Base-by-base conservation (phyloP, 2,888 invertebrate genomes). In the Nysson spinosus region DNA sequence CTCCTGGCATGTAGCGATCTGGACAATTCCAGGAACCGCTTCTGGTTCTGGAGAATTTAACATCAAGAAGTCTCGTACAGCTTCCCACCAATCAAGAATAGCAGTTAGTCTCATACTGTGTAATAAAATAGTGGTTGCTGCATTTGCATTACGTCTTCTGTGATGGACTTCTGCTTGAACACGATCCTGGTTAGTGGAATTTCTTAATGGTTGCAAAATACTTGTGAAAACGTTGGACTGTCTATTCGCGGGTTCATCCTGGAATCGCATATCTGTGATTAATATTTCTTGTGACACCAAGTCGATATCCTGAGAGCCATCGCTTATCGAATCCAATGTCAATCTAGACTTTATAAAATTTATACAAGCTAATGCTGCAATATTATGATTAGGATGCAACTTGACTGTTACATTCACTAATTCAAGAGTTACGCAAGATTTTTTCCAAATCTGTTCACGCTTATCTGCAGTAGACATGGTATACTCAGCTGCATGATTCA, bases 71-170 rank as follows among this genome's bases (percentile, higher is more conserved):
- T 95, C 93, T 75, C 92, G 89, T 0, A 95, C 92, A 4, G 93
- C 91, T 85, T 96, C 93, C 92, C 97, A 94, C 96, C 97, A 98
- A 88, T 97, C 97, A 77, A 97, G 90, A 68, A 98, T 93, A 0
- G 96, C 95, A 91, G 98, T 96, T 56, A 98, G 88, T 30, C 97
- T 90, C 96, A 98, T 97, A 85, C 96, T 96, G 88, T 98, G 97
- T 50, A 98, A 89, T 39, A 98, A 89, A 66, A 98, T 92, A 1
- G 96, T 97, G 80, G 96, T 96, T 71, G 95, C 93, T 0, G 92
- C 91, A 14, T 91, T 90, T 79, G 92, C 93, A 40, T 87, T 90
- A 49, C 91, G 91, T 85, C 90, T 92, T 63, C 95, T 91, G 75
- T 93, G 93, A 81, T 94, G 94, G 6, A 94, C 89, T 84, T 94